Base-by-base conservation (phyloP, 2,113 vertebrate genomes). In the Hydropotes inermis region DNA sequence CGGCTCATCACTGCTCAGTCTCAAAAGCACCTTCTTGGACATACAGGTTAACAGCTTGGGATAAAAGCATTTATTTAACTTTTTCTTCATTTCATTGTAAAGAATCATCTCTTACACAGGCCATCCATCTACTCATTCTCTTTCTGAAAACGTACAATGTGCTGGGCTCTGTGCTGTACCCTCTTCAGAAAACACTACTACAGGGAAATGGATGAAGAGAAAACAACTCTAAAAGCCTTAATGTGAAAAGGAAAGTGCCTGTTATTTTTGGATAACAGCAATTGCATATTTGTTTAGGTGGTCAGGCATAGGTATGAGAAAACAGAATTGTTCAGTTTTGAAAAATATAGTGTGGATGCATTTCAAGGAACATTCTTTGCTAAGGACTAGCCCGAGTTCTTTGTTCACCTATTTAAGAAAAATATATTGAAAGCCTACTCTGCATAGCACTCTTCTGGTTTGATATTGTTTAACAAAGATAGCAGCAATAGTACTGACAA, bases 131-230 rank as follows among this genome's bases (percentile, higher is more conserved):
- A 39, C 54, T 76, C 36, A 2, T 36, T 50, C 16, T 39, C 27
- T 36, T 19, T 21, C 21, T 0, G 0, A 54, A 19, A 4, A 36
- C 0, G 70, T 19, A 45, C 6, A 27, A 0, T 1, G 39, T 25
- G 2, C 13, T 7, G 12, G 19, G 55, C 13, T 14, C 54, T 45
- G 33, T 30, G 14, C 25, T 23, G 7, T 27, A 3, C 3, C 10
- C 7, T n/a, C 12, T 50, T 83, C 79, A 52, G 78, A 87, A 58
- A 57, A 16, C 39, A 60, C 15, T 4, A 3, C 13, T 7, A 12
- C 15, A 25, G 78, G 87, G 55, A 87, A 76, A 89, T 19, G 61
- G 50, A 87, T 23, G 7, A 11, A 33, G 52, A 50, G 50, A 39
- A 8, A 19, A 47, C 11, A 85, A 33, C 43, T 54, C 16, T 23